These are phyloP conservation scores for Coptotermes formosanus DNA, from an alignment of 1,140 invertebrate genomes.

Conservation along the genomic window DNA sequence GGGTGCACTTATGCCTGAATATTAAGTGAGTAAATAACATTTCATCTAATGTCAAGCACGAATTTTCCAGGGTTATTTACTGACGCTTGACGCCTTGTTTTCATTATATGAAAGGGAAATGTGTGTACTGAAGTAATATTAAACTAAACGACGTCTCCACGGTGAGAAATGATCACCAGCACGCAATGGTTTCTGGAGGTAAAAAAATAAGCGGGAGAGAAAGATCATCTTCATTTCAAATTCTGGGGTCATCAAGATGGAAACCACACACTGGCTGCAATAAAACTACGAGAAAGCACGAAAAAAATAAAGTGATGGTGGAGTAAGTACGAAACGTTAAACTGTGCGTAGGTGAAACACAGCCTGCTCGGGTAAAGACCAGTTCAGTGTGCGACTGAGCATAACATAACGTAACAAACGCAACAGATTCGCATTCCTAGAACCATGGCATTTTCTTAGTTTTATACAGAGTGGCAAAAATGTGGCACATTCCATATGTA, in stretches of 20 bases:
- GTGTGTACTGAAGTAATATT: not conserved
- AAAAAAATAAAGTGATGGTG: not conserved
- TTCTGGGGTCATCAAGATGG: not conserved
- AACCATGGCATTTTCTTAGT: too few relatives aligned
- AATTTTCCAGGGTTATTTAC: too few relatives aligned
- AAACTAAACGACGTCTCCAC: not conserved
- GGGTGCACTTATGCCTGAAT: too few relatives aligned
- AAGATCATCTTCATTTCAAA: not conserved
- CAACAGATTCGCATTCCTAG: too few relatives aligned
- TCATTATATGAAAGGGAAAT: too few relatives aligned
- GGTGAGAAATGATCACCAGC: not conserved
- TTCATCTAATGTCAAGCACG: too few relatives aligned
- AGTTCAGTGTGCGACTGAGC: not conserved
- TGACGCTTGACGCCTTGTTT: too few relatives aligned
- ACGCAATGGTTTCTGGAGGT: not conserved
- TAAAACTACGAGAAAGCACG: too few relatives aligned
- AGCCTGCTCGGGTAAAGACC: not conserved
- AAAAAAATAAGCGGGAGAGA: not conserved
- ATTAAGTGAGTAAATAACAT: too few relatives aligned
- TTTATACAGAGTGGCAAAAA: too few relatives aligned
- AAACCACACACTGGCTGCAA: not conserved
- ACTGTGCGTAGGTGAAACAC: not conserved
- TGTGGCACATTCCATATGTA: too few relatives aligned
- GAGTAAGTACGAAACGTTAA: not conserved
- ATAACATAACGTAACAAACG: not conserved